Conservation (phyloP, 2,888 invertebrate genomes). For the Mellilla xanthometata region DNA sequence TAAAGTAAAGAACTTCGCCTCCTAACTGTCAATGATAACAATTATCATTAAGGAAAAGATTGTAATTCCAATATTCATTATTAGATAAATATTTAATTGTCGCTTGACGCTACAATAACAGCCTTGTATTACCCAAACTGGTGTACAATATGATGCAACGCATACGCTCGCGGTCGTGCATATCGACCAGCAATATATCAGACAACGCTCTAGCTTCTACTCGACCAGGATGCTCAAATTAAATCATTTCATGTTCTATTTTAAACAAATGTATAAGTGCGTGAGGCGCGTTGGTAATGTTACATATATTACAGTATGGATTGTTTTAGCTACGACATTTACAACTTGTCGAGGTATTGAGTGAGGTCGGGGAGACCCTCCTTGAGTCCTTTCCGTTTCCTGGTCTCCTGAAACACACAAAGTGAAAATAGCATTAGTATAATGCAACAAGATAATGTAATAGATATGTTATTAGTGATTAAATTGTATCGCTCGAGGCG, state of each 20-base stretch:
- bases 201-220: slow-evolving; percentile 6
- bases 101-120: slow-evolving; percentile 34
- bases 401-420: slow-evolving; percentile 87
- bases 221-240: slow-evolving; percentile 46
- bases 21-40: slow-evolving; percentile 51
- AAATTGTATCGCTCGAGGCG: slow-evolving; percentile 72
- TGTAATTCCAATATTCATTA: slow-evolving; percentile 30
- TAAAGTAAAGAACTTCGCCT: slow-evolving; percentile 62
- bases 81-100: slow-evolving; percentile 32
- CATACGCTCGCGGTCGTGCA: slow-evolving; percentile 20
- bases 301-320: slow-evolving; percentile 76
- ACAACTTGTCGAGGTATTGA: slow-evolving; percentile 99
- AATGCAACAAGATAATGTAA: background rate
- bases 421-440: background rate
- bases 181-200: slow-evolving; percentile 60
- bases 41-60: slow-evolving; percentile 37
- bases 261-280: slow-evolving; percentile 49
- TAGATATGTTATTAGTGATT: background rate
- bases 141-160: slow-evolving; percentile 42
- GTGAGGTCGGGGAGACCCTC: slow-evolving; percentile 97
- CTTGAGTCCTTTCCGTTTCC: slow-evolving; percentile 99
- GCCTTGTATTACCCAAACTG: slow-evolving; percentile 51
- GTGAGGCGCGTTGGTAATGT: slow-evolving; percentile 67
- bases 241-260: slow-evolving; percentile 43
- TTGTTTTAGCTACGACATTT: slow-evolving; percentile 83